Evolutionary conservation across 2,797 vertebrate species (phyloP).

Genomic region (Gymnoscopelus microlampas): DNA sequence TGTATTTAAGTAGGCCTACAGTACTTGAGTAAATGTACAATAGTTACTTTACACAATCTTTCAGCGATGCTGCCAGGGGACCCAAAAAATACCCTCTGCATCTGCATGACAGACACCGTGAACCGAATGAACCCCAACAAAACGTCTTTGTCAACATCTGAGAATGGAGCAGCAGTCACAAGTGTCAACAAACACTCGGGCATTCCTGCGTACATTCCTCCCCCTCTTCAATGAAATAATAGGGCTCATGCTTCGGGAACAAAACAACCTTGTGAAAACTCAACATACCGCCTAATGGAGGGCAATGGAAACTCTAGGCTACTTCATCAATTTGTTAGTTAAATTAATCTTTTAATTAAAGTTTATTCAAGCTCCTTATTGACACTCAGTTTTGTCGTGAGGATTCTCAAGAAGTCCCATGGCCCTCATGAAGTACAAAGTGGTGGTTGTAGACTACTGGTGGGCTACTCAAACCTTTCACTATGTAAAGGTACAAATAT

Average conservation of each 20-base stretch:
- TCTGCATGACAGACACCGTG: conserved; percentile 68
- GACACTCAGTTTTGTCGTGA: too few relatives aligned
- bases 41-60: too few relatives aligned
- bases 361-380: too few relatives aligned
- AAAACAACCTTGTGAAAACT: conserved; percentile 40
- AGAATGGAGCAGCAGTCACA: conserved; percentile 61
- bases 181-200: conserved; percentile 78
- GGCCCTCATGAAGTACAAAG: too few relatives aligned
- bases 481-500: too few relatives aligned
- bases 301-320: conserved; percentile 42
- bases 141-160: conserved; percentile 78
- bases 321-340: too few relatives aligned
- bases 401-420: too few relatives aligned
- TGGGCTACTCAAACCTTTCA: too few relatives aligned
- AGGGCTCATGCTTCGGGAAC: conserved; percentile 50
- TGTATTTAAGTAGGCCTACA: too few relatives aligned
- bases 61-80: not conserved
- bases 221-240: conserved; percentile 65
- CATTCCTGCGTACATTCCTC: conserved; percentile 78
- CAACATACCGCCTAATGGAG: conserved; percentile 28
- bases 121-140: conserved; percentile 80
- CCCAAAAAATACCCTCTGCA: conserved; percentile 52
- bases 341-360: too few relatives aligned
- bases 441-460: too few relatives aligned
- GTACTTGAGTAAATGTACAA: too few relatives aligned